phyloP scores from a whole-genome alignment of 2,888 invertebrate species.

The Caenorhabditis wallacei region DNA sequence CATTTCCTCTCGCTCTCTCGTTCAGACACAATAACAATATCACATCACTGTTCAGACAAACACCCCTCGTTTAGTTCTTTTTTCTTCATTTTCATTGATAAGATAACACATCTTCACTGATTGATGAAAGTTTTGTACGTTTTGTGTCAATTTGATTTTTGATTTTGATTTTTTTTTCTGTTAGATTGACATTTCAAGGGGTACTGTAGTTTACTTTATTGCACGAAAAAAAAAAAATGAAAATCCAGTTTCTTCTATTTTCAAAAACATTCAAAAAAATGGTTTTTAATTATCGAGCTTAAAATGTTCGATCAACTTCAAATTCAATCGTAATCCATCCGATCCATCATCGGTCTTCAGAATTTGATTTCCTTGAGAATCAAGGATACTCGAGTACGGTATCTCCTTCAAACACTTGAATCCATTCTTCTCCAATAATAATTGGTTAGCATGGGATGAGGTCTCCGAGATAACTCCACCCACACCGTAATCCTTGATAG shows the following conservation, averaged over 20 bases:
- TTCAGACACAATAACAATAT: too few relatives aligned
- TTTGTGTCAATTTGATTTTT: too few relatives aligned
- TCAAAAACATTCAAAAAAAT: not conserved
- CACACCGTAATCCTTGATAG: slow-evolving; percentile 19
- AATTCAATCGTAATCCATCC: slow-evolving; percentile 38
- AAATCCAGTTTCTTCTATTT: not conserved
- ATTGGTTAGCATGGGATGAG: slow-evolving; percentile 52
- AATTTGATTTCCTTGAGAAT: slow-evolving; percentile 52
- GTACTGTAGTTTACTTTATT: too few relatives aligned
- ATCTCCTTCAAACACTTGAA: slow-evolving; percentile 56
- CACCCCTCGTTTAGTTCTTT: too few relatives aligned
- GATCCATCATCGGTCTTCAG: slow-evolving; percentile 55
- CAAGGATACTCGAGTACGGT: slow-evolving; percentile 36
- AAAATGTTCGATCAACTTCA: slow-evolving; percentile 41
- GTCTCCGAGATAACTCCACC: slow-evolving; percentile 62
- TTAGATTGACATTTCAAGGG: too few relatives aligned
- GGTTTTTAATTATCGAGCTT: slow-evolving; percentile 3
- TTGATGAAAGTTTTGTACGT: too few relatives aligned
- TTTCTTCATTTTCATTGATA: too few relatives aligned
- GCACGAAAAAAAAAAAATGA: not conserved
- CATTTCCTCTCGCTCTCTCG: too few relatives aligned
- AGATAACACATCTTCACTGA: too few relatives aligned
- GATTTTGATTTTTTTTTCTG: too few relatives aligned
- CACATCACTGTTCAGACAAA: too few relatives aligned
- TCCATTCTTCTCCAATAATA: slow-evolving; percentile 49